phyloP scores from a whole-genome alignment of 2,797 vertebrate genomes.

The Micromesistius poutassou region DNA sequence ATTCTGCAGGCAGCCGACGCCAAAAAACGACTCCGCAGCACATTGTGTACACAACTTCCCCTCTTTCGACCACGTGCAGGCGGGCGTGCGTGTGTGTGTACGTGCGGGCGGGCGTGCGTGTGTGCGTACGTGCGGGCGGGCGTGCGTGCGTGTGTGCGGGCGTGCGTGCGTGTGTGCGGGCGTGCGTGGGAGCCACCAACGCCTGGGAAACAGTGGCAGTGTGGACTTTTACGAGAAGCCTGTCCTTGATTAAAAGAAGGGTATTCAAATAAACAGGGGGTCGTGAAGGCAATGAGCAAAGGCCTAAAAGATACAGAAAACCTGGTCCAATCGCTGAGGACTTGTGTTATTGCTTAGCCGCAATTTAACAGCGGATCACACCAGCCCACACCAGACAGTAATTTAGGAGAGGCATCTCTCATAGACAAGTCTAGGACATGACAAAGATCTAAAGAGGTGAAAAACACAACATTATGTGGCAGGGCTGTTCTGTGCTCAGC shows the following conservation, averaged over 20 bases:
- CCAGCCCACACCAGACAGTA: neutral
- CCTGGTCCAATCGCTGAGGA: neutral
- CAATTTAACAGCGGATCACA: neutral
- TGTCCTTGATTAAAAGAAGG: conserved; percentile 23
- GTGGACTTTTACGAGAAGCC: conserved; percentile 14
- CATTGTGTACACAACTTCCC: conserved; percentile 22
- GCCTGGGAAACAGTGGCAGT: neutral
- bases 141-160: no score
- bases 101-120: no score
- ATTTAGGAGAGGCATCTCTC: neutral
- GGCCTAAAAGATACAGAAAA: neutral
- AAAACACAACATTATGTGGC: conserved; percentile 1
- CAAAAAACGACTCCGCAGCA: conserved; percentile 26
- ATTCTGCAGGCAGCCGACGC: conserved; percentile 14
- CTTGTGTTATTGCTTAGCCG: neutral
- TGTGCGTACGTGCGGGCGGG: no score
- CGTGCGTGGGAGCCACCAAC: no score
- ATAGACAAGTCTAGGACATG: neutral
- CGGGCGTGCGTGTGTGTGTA: no score
- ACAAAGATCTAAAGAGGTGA: conserved; percentile 44
- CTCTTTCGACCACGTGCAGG: neutral
- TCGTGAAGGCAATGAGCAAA: neutral
- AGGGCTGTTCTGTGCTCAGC: conserved; percentile 4
- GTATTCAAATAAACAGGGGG: conserved; percentile 25
- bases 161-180: no score